These are phyloP conservation scores for Antheraea assamensis DNA, from an alignment of 2,888 invertebrate species.

Conservation along the genomic window DNA sequence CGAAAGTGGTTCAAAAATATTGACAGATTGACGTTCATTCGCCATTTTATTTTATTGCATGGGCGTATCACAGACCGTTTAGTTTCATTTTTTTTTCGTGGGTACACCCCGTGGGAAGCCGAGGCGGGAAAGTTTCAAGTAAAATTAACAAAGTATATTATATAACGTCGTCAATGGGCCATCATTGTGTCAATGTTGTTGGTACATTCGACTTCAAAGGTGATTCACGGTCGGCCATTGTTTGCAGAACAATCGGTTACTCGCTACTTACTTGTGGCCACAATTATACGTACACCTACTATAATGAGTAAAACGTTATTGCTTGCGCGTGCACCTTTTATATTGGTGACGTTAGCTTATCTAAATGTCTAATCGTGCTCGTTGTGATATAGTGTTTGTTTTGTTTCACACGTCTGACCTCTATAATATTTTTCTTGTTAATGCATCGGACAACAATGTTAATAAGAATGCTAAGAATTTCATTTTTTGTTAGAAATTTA, in stretches of 20 bases:
- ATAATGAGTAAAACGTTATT: slow-evolving; percentile 7
- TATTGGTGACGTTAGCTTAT: slow-evolving; percentile 3
- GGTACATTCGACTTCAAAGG: not conserved
- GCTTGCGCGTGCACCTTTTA: not conserved
- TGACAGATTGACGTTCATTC: too few species aligned
- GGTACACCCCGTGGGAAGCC: too few species aligned
- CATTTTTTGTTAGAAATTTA: not conserved
- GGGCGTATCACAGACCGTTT: too few species aligned
- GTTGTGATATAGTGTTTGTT: not conserved
- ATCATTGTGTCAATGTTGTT: slow-evolving; percentile 8
- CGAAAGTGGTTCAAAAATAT: too few species aligned
- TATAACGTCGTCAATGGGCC: not conserved
- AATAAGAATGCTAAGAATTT: not conserved
- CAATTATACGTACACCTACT: not conserved
- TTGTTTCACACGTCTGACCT: slow-evolving; percentile 6
- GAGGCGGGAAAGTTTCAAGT: not conserved
- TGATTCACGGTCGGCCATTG: slow-evolving; percentile 45
- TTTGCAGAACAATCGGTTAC: slow-evolving; percentile 39
- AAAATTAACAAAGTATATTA: not conserved
- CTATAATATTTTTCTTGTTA: not conserved
- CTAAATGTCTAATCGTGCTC: not conserved
- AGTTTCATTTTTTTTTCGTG: too few species aligned
- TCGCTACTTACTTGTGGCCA: slow-evolving; percentile 11
- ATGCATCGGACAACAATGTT: not conserved
- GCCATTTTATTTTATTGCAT: too few species aligned